These are phyloP conservation scores for Cryptus armator DNA, from an alignment of 2,888 invertebrate species.

Conservation along the genomic window DNA sequence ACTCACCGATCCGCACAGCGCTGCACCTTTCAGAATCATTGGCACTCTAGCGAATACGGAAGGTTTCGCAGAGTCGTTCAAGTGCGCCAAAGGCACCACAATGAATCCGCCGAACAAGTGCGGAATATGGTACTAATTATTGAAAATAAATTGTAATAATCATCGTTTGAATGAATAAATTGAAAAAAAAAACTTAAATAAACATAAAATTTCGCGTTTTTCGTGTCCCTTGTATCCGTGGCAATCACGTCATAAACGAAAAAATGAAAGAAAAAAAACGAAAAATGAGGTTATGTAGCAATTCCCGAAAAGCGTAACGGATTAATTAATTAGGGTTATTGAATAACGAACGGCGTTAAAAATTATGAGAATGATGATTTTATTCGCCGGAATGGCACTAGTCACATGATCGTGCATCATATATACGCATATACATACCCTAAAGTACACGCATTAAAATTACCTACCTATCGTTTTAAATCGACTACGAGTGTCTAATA, in stretches of 20 bases:
- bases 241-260: too few relatives aligned
- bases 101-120: slow-evolving; percentile 89
- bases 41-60: slow-evolving; percentile 88
- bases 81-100: slow-evolving; percentile 86
- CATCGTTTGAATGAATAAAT: not conserved
- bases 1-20: slow-evolving; percentile 89
- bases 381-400: slow-evolving; percentile 70
- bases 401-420: slow-evolving; percentile 68
- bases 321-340: not conserved
- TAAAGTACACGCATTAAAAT: slow-evolving; percentile 72
- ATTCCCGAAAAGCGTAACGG: too few relatives aligned
- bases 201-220: too few relatives aligned
- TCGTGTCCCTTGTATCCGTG: too few relatives aligned
- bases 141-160: not conserved
- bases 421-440: slow-evolving; percentile 68
- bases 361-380: slow-evolving; percentile 71
- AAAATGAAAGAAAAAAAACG: not conserved
- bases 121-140: slow-evolving; percentile 86
- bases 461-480: slow-evolving; percentile 66
- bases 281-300: too few relatives aligned
- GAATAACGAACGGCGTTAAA: slow-evolving; percentile 5
- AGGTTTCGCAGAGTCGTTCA: slow-evolving; percentile 88
- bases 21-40: slow-evolving; percentile 88
- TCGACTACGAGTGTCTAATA: slow-evolving; percentile 61
- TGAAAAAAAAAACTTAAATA: not conserved